Evolutionary conservation across 2,888 invertebrate genomes (phyloP).

Genomic region (Odiellus spinosus): DNA sequence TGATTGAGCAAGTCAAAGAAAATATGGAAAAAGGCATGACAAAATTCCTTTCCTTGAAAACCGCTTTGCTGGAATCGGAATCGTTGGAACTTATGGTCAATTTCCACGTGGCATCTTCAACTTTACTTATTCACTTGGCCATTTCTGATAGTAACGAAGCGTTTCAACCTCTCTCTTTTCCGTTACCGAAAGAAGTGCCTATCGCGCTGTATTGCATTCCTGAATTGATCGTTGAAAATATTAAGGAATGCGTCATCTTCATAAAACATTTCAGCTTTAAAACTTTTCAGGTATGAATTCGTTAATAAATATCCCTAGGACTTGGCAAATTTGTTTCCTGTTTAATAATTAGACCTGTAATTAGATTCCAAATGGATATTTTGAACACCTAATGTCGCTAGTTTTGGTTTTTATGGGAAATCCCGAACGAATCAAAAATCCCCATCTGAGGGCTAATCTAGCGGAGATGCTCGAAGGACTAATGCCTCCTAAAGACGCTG

Average conservation of each 20-base stretch:
- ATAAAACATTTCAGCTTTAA: slow-evolving; percentile 46
- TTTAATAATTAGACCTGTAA: too few relatives aligned
- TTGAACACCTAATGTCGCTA: slow-evolving; percentile 37
- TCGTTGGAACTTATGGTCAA: slow-evolving; percentile 51
- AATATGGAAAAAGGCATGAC: slow-evolving; percentile 19
- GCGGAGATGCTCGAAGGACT: slow-evolving; percentile 78
- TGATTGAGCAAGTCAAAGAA: slow-evolving; percentile 12
- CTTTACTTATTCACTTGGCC: slow-evolving; percentile 73
- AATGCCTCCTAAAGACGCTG: slow-evolving; percentile 30
- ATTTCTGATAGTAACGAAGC: slow-evolving; percentile 25
- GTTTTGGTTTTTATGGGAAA: slow-evolving; percentile 80
- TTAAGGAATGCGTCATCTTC: slow-evolving; percentile 62
- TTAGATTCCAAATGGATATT: slow-evolving; percentile 17
- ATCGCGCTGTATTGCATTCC: slow-evolving; percentile 50
- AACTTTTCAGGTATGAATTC: slow-evolving; percentile 40
- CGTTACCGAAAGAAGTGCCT: slow-evolving; percentile 25
- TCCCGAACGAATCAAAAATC: slow-evolving; percentile 62
- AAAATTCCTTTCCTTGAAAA: slow-evolving; percentile 26
- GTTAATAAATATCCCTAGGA: too few relatives aligned
- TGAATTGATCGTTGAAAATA: slow-evolving; percentile 75
- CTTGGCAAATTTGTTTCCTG: too few relatives aligned
- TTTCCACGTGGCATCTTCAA: slow-evolving; percentile 62
- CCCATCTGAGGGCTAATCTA: slow-evolving; percentile 74
- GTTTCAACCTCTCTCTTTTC: slow-evolving; percentile 26
- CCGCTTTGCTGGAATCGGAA: slow-evolving; percentile 57